phyloP scores from a whole-genome alignment of 2,888 invertebrate species.

The Hypomecis punctinalis region DNA sequence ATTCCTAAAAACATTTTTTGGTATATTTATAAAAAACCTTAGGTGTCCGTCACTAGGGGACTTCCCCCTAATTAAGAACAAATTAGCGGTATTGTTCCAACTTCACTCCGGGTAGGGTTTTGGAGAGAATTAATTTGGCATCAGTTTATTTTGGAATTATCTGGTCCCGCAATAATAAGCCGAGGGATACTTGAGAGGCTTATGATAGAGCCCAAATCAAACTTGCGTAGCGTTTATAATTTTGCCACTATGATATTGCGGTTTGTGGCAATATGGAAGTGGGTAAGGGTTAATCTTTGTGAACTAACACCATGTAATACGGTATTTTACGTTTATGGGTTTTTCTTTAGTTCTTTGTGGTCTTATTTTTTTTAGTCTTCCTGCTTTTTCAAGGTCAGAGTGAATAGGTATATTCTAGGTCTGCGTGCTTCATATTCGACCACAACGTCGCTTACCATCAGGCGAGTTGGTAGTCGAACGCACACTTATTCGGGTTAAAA shows the following conservation, averaged over 20 bases:
- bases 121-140: slow-evolving; percentile 38
- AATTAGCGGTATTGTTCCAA: slow-evolving; percentile 42
- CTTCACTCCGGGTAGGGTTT: slow-evolving; percentile 35
- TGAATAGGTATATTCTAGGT: no score
- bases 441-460: no score
- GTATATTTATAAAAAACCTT: no score
- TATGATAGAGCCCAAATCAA: slow-evolving; percentile 23
- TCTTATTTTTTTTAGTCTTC: no score
- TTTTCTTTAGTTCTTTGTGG: no score
- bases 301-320: background rate
- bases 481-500: no score
- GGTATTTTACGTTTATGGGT: no score
- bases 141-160: slow-evolving; percentile 39
- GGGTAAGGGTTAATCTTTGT: background rate
- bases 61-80: slow-evolving; percentile 32
- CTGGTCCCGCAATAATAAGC: slow-evolving; percentile 34
- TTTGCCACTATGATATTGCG: slow-evolving; percentile 11
- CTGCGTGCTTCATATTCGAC: no score
- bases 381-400: no score
- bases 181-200: slow-evolving; percentile 24
- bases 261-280: slow-evolving; percentile 6
- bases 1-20: no score
- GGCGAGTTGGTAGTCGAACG: no score
- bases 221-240: slow-evolving; percentile 25
- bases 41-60: no score